Evolutionary conservation across 2,113 vertebrate genomes (phyloP).

Genomic region (Sarotherodon lohbergeri): DNA sequence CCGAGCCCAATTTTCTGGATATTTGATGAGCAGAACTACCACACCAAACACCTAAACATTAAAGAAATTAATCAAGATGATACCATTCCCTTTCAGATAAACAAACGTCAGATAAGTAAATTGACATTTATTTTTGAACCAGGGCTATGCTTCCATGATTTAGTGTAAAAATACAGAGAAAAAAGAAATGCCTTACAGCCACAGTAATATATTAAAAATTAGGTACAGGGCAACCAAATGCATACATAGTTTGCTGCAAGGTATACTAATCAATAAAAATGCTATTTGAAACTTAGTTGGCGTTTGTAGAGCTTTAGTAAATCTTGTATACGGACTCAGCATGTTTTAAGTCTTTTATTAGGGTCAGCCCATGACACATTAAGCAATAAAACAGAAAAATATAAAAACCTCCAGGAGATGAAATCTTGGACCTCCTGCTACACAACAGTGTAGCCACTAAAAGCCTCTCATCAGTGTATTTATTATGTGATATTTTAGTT

Average conservation of each 20-base stretch:
- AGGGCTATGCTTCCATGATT: not conserved
- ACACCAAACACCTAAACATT: conserved; percentile 3
- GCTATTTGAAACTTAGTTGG: not conserved
- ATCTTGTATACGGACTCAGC: not conserved
- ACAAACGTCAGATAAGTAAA: not conserved
- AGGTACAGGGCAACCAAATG: not conserved
- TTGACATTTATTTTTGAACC: not conserved
- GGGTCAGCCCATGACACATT: not conserved
- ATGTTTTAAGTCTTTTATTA: not conserved
- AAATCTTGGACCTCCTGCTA: not conserved
- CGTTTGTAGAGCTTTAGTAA: not conserved
- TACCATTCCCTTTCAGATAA: not conserved
- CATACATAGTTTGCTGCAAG: not conserved
- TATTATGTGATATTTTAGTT: not conserved
- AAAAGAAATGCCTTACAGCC: not conserved
- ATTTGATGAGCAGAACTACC: conserved; percentile 13
- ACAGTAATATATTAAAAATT: not conserved
- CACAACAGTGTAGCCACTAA: not conserved
- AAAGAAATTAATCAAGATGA: conserved; percentile 5
- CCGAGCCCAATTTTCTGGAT: conserved; percentile 6
- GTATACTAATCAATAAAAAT: not conserved
- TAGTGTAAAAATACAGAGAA: not conserved
- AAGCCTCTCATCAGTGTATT: not conserved
- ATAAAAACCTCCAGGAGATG: not conserved
- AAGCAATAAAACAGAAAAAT: not conserved